Conservation (phyloP, 2,113 vertebrate genomes). For the Monarcha castaneiventris region DNA sequence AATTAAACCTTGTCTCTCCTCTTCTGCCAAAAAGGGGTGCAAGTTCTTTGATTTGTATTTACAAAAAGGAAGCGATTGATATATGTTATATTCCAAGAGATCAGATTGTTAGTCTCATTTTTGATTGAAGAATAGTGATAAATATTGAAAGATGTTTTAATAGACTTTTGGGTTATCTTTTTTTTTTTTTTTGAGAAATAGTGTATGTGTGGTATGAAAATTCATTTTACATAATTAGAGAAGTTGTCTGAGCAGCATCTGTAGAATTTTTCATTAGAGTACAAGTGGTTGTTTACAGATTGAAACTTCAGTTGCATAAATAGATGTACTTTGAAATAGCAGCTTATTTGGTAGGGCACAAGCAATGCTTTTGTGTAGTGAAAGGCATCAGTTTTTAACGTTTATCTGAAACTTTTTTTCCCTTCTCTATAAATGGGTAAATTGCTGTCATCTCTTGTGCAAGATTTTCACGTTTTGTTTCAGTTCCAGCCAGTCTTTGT, state of each 20-base stretch:
- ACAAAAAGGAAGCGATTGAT: neutral
- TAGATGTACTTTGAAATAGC: neutral
- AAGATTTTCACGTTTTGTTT: neutral
- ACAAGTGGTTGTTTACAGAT: neutral
- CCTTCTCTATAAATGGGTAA: neutral
- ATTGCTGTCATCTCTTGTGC: neutral
- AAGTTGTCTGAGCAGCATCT: neutral
- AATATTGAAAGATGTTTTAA: neutral
- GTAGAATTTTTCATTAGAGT: neutral
- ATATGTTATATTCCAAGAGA: neutral
- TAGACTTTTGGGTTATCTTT: neutral
- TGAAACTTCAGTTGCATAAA: neutral
- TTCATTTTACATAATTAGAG: neutral
- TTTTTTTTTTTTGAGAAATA: neutral
- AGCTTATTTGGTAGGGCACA: neutral
- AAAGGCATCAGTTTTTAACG: neutral
- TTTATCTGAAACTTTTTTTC: neutral
- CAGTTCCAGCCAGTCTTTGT: neutral
- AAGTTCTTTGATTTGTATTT: neutral
- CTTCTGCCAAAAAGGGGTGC: neutral
- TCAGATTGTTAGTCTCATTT: neutral
- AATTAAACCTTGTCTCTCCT: neutral
- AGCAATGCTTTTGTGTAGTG: neutral
- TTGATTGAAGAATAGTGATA: neutral
- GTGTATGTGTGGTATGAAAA: neutral